phyloP scores from a whole-genome alignment of 2,113 vertebrate genomes.

The Amphilophus citrinellus region DNA sequence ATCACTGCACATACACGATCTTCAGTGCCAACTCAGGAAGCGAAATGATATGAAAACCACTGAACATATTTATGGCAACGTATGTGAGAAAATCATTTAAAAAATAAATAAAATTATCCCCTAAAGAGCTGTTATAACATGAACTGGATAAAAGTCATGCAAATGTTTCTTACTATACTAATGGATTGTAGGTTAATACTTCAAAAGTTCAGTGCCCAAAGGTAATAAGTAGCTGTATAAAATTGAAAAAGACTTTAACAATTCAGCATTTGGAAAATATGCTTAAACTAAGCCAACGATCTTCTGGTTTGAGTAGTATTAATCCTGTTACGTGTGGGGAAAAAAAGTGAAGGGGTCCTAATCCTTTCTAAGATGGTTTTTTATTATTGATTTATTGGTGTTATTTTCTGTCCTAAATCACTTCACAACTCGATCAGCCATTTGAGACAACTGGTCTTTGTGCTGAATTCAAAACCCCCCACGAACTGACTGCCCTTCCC shows the following conservation, averaged over 20 bases:
- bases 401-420: background rate
- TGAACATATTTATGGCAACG: background rate
- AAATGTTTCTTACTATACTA: background rate
- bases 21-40: background rate
- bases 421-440: background rate
- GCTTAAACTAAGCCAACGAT: background rate
- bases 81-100: background rate
- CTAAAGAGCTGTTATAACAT: too few species aligned
- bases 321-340: background rate
- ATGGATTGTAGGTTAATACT: background rate
- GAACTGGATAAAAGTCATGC: background rate
- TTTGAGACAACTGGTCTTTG: conserved; percentile 10
- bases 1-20: background rate
- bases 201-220: background rate
- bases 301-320: background rate
- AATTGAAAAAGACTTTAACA: background rate
- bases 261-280: background rate
- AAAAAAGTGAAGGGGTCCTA: background rate
- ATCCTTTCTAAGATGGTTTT: background rate
- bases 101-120: too few species aligned
- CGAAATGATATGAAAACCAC: background rate
- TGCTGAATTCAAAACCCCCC: background rate
- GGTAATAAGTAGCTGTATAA: background rate
- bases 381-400: background rate
- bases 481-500: conserved; percentile 12